Base-by-base conservation (phyloP, 2,113 vertebrate genomes). In the Paedocypris sp. region DNA sequence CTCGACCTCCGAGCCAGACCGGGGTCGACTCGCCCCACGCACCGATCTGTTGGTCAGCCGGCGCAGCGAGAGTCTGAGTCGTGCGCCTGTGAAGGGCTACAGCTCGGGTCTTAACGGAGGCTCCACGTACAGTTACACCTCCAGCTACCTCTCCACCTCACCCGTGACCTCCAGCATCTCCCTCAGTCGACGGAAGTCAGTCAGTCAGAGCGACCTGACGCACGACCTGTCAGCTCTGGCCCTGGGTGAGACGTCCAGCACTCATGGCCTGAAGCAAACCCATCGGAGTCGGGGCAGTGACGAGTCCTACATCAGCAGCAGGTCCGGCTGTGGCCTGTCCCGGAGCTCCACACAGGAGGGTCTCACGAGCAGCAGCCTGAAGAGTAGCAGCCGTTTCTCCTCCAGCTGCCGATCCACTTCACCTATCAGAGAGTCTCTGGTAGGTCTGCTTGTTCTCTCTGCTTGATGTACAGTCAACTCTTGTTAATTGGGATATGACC, bases 201-300 rank as follows among this genome's bases (percentile, higher is more conserved):
- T 83, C 68, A 96, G 91, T 78, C 94, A 98, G 66, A 92, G 82
- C 1, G 94, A 98, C 78, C 69, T 98, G 83, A 87, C 83, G 2
- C 80, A 75, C 42, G 91, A 95, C 64, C 80, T 98, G 61, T 84
- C 90, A 1, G 82, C 81, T 64, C 83, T 98, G 72, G 80, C 76
- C 32, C 38, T 89, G 28, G 80, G 62, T 3, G 83, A 90, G 5
- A 61, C 83, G 12, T 80, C 86, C 22, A 79, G 81, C 4, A 68
- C 80, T 62, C 66, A 71, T 63, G 72, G 75, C 71, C 73, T 84
- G 50, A 80, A 74, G 41, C 53, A 42, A 57, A 74, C 76, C 57
- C 83, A 83, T 67, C 76, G 72, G 25, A 82, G 62, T 71, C 73
- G 75, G 32, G 65, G 64, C 52, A 78, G 50, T 23, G 77, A 85